Evolutionary conservation across 2,888 invertebrate species (phyloP), one percentile per base, ranked within the genome.

Genomic region (Tubulanus polymorphus): DNA sequence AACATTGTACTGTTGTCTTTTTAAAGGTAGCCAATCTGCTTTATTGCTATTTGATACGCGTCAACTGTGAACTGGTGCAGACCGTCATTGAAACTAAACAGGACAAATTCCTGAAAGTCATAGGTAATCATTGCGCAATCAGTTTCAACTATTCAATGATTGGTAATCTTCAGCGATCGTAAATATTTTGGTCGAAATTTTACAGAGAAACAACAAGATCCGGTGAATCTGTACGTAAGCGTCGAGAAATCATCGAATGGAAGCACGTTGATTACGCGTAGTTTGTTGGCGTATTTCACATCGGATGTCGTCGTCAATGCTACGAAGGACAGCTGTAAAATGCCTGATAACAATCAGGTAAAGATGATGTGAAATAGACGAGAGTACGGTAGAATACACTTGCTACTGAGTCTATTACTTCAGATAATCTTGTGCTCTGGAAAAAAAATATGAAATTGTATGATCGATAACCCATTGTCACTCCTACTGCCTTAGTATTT

Each of bases 21-120:
- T 61, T 64, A 12, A 62, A 74, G 73, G 70, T 72, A 20, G 63
- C 66, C 5, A 68, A 71, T 48, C 53, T 75, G 56, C 59, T 74
- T 15, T 72, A 71, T 55, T 75, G 75, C 55, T 72, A 68, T 57
- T 62, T 71, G 48, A 54, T 64, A 27, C 63, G 63, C 23, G 66
- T 68, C 2, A 61, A 67, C 27, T 74, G 73, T 63, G 70, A 70
- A 37, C 59, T 75, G 29, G 71, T 75, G 57, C 57, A 63, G 15
- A 60, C 62, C 35, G 62, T 64, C 37, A 51, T 72, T 8, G 55
- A 58, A 23, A 47, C n/a, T n/a, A n/a, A n/a, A n/a, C n/a, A n/a
- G n/a, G n/a, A n/a, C n/a, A n/a, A n/a, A n/a, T n/a, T n/a, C n/a
- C n/a, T n/a, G n/a, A n/a, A n/a, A n/a, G n/a, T n/a, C n/a, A n/a